Conservation (phyloP, 2,113 vertebrate species). For the Gyps fulvus region DNA sequence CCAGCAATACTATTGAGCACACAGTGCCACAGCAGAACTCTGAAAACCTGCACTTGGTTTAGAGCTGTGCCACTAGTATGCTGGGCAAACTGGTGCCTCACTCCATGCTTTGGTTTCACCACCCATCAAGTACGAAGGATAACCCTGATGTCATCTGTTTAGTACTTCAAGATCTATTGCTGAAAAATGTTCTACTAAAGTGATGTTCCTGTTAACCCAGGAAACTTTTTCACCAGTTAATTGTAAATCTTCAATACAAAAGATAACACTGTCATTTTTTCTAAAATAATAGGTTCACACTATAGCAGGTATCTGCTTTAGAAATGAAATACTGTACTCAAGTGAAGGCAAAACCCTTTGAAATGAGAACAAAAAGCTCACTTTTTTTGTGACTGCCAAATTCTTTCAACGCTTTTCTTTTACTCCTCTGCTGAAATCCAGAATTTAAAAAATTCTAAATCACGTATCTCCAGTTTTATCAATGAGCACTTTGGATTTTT, state of each 20-base stretch:
- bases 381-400: neutral
- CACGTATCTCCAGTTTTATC: slow-evolving; percentile 4
- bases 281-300: neutral
- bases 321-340: slow-evolving; percentile 22
- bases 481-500: neutral
- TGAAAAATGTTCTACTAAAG: neutral
- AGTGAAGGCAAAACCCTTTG: slow-evolving; percentile 4
- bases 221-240: neutral
- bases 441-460: neutral
- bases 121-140: neutral
- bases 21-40: neutral
- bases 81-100: neutral
- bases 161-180: neutral
- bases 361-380: neutral
- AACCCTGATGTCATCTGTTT: neutral
- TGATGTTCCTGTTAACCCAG: neutral
- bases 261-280: neutral
- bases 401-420: neutral
- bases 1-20: accelerated
- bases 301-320: neutral
- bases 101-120: neutral
- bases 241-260: neutral
- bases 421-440: neutral
- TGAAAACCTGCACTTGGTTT: neutral
- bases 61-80: neutral